A percentile compares a stretch with the other conserved stretches of the same genome.
These are phyloP conservation scores for Eugnorisma glareosa DNA, from an alignment of 2,888 invertebrate genomes.

Conservation along the genomic window DNA sequence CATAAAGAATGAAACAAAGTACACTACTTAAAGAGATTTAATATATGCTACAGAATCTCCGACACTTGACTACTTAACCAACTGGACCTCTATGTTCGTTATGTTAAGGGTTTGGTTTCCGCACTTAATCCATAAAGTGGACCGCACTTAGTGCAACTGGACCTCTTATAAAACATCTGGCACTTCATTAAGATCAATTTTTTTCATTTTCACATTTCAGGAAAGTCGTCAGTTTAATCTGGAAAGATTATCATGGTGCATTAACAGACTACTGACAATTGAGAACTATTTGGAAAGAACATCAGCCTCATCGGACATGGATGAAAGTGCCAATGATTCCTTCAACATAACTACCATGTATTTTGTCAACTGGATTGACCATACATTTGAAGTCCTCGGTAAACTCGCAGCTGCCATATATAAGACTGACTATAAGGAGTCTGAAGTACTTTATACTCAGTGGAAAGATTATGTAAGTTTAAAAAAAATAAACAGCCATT, in stretches of 20 bases:
- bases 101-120: too few relatives aligned
- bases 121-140: too few relatives aligned
- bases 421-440: constrained; percentile 78
- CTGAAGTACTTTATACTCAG: constrained; percentile 67
- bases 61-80: not conserved
- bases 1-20: not conserved
- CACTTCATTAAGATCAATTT: not conserved
- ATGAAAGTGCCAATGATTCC: constrained; percentile 72
- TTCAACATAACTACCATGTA: constrained; percentile 81
- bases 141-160: too few relatives aligned
- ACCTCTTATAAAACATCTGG: not conserved
- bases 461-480: constrained; percentile 82
- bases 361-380: constrained; percentile 89
- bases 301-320: constrained; percentile 37
- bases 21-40: not conserved
- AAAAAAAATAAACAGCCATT: not conserved
- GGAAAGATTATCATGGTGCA: constrained; percentile 85
- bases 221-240: constrained; percentile 83
- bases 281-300: constrained; percentile 72
- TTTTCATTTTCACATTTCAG: constrained; percentile 69
- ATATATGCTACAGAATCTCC: not conserved
- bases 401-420: constrained; percentile 80
- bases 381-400: constrained; percentile 83
- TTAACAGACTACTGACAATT: constrained; percentile 77
- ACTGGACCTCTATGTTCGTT: too few relatives aligned